Conservation (phyloP, 1,140 invertebrate genomes). For the Aphaenogaster floridana region DNA sequence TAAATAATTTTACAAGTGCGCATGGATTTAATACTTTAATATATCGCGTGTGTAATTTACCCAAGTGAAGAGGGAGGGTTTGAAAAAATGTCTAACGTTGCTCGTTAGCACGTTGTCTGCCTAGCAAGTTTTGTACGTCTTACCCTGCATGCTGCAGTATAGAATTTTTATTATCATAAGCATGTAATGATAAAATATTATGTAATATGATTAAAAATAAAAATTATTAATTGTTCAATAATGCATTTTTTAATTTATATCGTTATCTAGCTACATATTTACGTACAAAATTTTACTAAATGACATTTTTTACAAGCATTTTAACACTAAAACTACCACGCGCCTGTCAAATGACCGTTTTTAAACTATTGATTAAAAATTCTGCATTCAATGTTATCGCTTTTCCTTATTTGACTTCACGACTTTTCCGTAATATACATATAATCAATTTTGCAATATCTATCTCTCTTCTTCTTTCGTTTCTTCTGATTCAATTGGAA, state of each 20-base stretch:
- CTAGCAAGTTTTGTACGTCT: background rate
- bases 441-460: no score
- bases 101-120: background rate
- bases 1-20: conserved; percentile 4
- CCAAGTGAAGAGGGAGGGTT: background rate
- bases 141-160: background rate
- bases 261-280: no score
- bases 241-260: background rate
- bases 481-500: no score
- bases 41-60: background rate
- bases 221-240: background rate
- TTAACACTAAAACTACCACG: no score
- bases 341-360: no score
- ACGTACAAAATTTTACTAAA: background rate
- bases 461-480: no score
- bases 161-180: conserved; percentile 6
- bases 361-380: no score
- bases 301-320: background rate
- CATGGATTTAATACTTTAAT: background rate
- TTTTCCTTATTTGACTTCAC: no score
- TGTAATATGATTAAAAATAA: background rate
- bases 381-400: no score
- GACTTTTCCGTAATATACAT: no score
- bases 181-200: background rate
- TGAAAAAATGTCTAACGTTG: background rate